Evolutionary conservation across 2,113 vertebrate genomes (phyloP), one percentile per base, ranked within the genome.

Genomic region (Cynopterus brachyotis): DNA sequence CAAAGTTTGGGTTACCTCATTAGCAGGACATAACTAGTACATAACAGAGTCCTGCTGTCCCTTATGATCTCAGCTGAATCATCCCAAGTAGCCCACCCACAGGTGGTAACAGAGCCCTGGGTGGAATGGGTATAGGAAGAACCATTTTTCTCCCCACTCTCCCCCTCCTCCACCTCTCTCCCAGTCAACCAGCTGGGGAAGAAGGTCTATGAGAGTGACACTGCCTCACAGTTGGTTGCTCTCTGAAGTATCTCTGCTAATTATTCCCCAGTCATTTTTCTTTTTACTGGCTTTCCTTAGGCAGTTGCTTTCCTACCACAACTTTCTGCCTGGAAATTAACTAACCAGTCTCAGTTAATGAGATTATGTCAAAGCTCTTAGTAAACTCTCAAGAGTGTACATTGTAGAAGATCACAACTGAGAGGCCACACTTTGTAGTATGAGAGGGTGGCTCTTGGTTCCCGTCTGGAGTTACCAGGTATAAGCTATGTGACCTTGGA

Each of bases 251-350:
- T n/a, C 45, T n/a, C 9, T 19, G 12, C 32, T 85, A 45, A 19
- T 9, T 16, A 1, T 64, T 91, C 19, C 32, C 24, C 75, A 7
- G 4, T 26, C 3, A 6, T 15, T 0, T 0, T 37, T n/a, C 53
- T 93, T 75, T 60, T 75, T n/a, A 24, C 5, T 72, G 60, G 73
- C 55, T 75, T 60, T 45, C 32, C 24, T 82, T 26, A 35, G 20
- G 20, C 6, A 0, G 0, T 72, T 57, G 64, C 40, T 69, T 64
- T 83, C 69, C 24, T 62, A 40, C 53, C 19, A 72, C 16, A 35
- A 50, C 40, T 87, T 80, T 60, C 47, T 95, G 62, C 93, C 53
- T 73, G 45, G 75, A 79, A 55, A 28, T 50, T 24, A 13, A 76
- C 53, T 9, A 50, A 37, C 89, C 64, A 20, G 24, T 69, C 45